Evolutionary conservation across 30 jellyfish, hydroid and myxozoan species (phyloP).

Genomic region (Pseudorhiza aurosa): DNA sequence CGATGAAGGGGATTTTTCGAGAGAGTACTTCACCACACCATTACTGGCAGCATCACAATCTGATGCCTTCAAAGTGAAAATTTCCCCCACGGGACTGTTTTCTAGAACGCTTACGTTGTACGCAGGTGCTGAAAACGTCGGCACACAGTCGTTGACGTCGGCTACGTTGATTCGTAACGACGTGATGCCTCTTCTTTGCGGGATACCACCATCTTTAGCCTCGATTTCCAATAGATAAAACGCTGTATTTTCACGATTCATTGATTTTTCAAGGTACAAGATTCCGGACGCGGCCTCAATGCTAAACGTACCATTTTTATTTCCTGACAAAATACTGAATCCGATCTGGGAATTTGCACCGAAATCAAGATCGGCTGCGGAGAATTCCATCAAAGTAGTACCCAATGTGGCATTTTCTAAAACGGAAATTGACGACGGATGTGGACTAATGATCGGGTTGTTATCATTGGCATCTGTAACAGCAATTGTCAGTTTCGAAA

Average conservation of each 20-base stretch:
- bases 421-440: conserved; percentile 31
- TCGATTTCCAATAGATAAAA: conserved; percentile 58
- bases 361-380: conserved; percentile 69
- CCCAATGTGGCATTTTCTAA: conserved; percentile 71
- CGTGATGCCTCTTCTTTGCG: conserved; percentile 49
- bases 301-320: conserved; percentile 32
- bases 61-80: conserved; percentile 53
- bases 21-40: conserved; percentile 41
- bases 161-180: conserved; percentile 35
- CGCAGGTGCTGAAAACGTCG: conserved; percentile 31
- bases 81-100: conserved; percentile 23
- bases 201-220: conserved; percentile 78
- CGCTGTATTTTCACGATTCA: conserved; percentile 69
- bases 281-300: conserved; percentile 74
- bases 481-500: conserved; percentile 45
- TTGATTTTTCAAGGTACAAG: conserved; percentile 22
- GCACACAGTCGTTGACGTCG: conserved; percentile 89
- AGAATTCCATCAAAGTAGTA: conserved; percentile 31
- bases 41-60: conserved; percentile 71
- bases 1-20: conserved; percentile 2
- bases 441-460: conserved; percentile 57
- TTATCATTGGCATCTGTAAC: conserved; percentile 71
- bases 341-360: conserved; percentile 59
- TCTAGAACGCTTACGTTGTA: conserved; percentile 62
- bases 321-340: conserved; percentile 53